Percentiles rank a stretch among this genome's conserved stretches.
Evolutionary conservation across 2,888 invertebrate genomes (phyloP).

Genomic region (Bunonema sp.): DNA sequence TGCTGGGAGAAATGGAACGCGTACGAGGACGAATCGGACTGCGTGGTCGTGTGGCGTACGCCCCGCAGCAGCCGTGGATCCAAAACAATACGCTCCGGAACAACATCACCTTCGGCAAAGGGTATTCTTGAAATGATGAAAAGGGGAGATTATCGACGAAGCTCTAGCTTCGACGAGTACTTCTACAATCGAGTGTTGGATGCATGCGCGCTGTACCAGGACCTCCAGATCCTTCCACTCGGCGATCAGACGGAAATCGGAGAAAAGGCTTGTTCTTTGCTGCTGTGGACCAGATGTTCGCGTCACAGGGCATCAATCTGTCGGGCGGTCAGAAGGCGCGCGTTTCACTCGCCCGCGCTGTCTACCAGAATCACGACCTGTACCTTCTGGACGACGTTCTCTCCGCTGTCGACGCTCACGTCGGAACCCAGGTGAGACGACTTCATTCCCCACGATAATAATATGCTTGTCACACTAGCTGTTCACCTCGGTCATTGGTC

Average conservation of each 20-base stretch:
- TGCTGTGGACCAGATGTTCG: neutral
- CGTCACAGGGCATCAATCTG: slow-evolving; percentile 32
- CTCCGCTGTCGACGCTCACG: slow-evolving; percentile 88
- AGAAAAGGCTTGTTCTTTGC: slow-evolving; percentile 18
- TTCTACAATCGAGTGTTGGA: slow-evolving; percentile 37
- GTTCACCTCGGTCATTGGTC: slow-evolving; percentile 35
- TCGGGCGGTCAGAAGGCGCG: slow-evolving; percentile 51
- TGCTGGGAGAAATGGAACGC: slow-evolving; percentile 54
- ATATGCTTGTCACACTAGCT: no score
- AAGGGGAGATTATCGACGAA: neutral
- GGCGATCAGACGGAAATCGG: slow-evolving; percentile 41
- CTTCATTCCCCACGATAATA: no score
- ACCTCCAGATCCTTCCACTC: slow-evolving; percentile 25
- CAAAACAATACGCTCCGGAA: slow-evolving; percentile 83
- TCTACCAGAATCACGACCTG: slow-evolving; percentile 72
- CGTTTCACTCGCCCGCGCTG: slow-evolving; percentile 75
- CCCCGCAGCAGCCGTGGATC: slow-evolving; percentile 92
- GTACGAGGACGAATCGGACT: slow-evolving; percentile 24
- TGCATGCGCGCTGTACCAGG: slow-evolving; percentile 31
- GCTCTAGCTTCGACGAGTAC: slow-evolving; percentile 22
- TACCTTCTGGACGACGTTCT: slow-evolving; percentile 86
- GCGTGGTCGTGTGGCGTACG: slow-evolving; percentile 60
- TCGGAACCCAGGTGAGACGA: slow-evolving; percentile 83
- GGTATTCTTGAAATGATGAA: slow-evolving; percentile 7
- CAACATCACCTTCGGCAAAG: slow-evolving; percentile 66